phyloP scores from a whole-genome alignment of 2,888 invertebrate species.

The Dexiosoma caninum region DNA sequence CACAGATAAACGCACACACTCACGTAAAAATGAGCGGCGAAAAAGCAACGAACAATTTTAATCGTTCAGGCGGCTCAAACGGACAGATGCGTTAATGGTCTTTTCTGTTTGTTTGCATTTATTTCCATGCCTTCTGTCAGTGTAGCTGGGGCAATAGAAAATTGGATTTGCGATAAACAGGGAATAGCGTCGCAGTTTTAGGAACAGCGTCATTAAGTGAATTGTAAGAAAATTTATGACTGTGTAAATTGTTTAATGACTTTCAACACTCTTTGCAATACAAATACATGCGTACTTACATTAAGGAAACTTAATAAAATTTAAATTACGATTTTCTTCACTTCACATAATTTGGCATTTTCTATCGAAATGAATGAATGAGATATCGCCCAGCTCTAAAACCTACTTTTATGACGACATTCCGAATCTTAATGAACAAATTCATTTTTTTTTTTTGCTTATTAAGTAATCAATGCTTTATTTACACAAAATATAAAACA shows the following conservation, averaged over 20 bases:
- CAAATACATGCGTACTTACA: not conserved
- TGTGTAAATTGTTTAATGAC: constrained; percentile 68
- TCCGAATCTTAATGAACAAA: not conserved
- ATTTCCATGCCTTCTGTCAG: constrained; percentile 65
- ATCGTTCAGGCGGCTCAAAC: constrained; percentile 75
- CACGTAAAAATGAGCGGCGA: not conserved
- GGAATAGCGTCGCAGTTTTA: constrained; percentile 28
- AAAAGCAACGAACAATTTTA: constrained; percentile 67
- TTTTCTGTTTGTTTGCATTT: constrained; percentile 67
- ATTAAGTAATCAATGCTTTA: not conserved
- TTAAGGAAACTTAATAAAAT: constrained; percentile 27
- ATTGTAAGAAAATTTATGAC: constrained; percentile 71
- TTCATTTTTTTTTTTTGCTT: not conserved
- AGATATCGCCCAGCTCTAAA: constrained; percentile 15
- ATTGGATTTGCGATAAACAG: constrained; percentile 31
- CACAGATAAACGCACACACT: not conserved
- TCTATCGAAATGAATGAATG: constrained; percentile 1
- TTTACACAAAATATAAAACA: not conserved
- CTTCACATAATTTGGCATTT: not conserved
- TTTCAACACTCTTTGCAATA: constrained; percentile 50
- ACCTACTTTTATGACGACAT: not conserved
- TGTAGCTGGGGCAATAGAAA: not conserved
- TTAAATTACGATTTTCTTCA: constrained; percentile 44
- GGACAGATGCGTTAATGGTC: constrained; percentile 69
- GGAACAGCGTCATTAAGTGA: constrained; percentile 68